A percentile compares a stretch with the other conserved stretches of the same genome.
These are phyloP conservation scores for Cryptotis parvus DNA, from an alignment of 2,113 vertebrate genomes.

Conservation along the genomic window DNA sequence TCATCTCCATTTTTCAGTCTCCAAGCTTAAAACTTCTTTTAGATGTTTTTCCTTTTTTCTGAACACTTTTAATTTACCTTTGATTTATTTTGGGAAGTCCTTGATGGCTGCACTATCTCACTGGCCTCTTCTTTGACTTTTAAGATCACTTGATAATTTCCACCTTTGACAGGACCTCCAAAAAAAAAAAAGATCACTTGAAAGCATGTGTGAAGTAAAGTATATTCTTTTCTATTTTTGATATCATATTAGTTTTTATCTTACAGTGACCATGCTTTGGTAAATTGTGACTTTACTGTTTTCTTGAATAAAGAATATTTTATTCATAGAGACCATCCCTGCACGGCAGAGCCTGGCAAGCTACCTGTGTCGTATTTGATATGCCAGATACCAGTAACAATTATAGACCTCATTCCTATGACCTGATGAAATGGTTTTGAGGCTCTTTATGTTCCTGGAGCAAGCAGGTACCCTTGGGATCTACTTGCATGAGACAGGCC, in stretches of 20 bases:
- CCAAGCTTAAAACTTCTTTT: background rate
- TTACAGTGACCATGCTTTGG: background rate
- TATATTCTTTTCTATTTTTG: background rate
- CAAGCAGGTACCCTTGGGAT: too few relatives aligned
- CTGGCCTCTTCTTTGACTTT: constrained; percentile 18
- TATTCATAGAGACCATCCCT: background rate
- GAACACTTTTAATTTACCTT: background rate
- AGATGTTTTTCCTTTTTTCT: background rate
- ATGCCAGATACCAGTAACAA: too few relatives aligned
- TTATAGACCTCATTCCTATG: too few relatives aligned
- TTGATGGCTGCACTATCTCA: too few relatives aligned
- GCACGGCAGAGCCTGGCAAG: too few relatives aligned
- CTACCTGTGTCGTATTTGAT: too few relatives aligned
- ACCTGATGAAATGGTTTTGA: too few relatives aligned
- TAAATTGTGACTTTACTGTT: background rate
- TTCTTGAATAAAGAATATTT: constrained; percentile 23
- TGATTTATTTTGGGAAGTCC: too few relatives aligned
- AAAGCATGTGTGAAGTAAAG: background rate
- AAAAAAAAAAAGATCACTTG: background rate
- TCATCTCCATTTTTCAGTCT: background rate
- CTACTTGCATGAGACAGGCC: too few relatives aligned
- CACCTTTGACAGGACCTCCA: too few relatives aligned
- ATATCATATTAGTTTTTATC: background rate
- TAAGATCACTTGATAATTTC: background rate
- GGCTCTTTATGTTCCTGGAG: too few relatives aligned